Conservation (phyloP, 2,888 invertebrate genomes). For the Horisme vitalbata region DNA sequence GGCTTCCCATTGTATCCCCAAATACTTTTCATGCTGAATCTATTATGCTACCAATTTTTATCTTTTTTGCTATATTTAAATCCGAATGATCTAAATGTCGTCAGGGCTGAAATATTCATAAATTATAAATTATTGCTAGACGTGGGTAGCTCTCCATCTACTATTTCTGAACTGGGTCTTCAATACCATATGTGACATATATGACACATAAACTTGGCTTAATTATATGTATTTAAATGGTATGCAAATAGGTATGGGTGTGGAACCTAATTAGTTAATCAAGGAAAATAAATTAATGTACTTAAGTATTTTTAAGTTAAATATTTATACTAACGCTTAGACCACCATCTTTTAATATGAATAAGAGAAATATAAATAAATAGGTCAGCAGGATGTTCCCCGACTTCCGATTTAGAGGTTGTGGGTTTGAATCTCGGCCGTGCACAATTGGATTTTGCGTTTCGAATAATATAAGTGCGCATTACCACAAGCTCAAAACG, state of each 20-base stretch:
- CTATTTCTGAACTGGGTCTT: slow-evolving; percentile 28
- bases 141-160: slow-evolving; percentile 30
- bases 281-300: slow-evolving; percentile 6
- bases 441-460: too few relatives aligned
- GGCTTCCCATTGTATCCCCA: neutral
- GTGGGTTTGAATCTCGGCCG: too few relatives aligned
- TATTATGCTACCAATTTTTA: neutral
- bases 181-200: slow-evolving; percentile 23
- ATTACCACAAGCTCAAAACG: too few relatives aligned
- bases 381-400: too few relatives aligned
- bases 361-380: too few relatives aligned
- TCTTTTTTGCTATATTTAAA: neutral
- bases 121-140: slow-evolving; percentile 14
- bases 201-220: slow-evolving; percentile 21
- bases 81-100: slow-evolving; percentile 12
- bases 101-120: slow-evolving; percentile 27
- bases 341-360: too few relatives aligned
- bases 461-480: too few relatives aligned
- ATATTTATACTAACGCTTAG: slow-evolving; percentile 11
- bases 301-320: slow-evolving; percentile 14
- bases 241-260: slow-evolving; percentile 20
- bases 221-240: slow-evolving; percentile 18
- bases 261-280: slow-evolving; percentile 18
- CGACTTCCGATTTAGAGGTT: too few relatives aligned
- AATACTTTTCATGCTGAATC: neutral